These are phyloP conservation scores for Denticeps clupeoides DNA, from an alignment of 2,797 vertebrate genomes.

Conservation along the genomic window DNA sequence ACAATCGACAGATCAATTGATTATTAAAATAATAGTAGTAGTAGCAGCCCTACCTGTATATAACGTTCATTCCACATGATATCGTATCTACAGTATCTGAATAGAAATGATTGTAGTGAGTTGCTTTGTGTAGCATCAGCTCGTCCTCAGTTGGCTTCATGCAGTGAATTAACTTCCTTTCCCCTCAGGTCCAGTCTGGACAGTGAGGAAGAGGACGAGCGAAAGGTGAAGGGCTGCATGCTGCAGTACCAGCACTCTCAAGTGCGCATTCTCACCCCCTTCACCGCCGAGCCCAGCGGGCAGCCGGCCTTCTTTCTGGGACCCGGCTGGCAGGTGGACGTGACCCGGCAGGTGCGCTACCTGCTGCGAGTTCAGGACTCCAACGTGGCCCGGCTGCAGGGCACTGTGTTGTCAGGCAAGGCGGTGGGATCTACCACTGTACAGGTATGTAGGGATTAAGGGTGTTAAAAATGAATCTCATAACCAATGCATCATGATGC, in stretches of 20 bases:
- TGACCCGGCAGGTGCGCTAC: conserved; percentile 69
- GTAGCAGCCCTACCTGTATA: too few relatives aligned
- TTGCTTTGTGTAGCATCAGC: too few relatives aligned
- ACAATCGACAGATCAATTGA: too few relatives aligned
- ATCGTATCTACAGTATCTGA: too few relatives aligned
- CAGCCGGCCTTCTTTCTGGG: conserved; percentile 69
- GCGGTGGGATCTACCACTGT: conserved; percentile 76
- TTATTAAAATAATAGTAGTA: too few relatives aligned
- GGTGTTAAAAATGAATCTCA: too few relatives aligned
- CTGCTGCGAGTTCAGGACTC: conserved; percentile 76
- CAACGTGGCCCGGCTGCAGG: conserved; percentile 64
- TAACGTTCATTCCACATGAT: too few relatives aligned
- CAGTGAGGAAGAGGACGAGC: conserved; percentile 86
- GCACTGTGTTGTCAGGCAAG: conserved; percentile 69
- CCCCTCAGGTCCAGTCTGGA: conserved; percentile 50
- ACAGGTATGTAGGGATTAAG: conserved; percentile 56
- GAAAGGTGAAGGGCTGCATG: conserved; percentile 72
- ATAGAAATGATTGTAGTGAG: too few relatives aligned
- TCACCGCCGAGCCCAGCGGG: conserved; percentile 41
- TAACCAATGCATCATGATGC: too few relatives aligned
- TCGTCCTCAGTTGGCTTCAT: background rate
- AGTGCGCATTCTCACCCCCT: conserved; percentile 69
- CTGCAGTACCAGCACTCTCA: conserved; percentile 83
- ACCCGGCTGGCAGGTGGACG: conserved; percentile 85
- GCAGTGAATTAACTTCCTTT: conserved; percentile 9